These are phyloP conservation scores for Urocolius indicus DNA, from an alignment of 2,113 vertebrate genomes.

Conservation along the genomic window DNA sequence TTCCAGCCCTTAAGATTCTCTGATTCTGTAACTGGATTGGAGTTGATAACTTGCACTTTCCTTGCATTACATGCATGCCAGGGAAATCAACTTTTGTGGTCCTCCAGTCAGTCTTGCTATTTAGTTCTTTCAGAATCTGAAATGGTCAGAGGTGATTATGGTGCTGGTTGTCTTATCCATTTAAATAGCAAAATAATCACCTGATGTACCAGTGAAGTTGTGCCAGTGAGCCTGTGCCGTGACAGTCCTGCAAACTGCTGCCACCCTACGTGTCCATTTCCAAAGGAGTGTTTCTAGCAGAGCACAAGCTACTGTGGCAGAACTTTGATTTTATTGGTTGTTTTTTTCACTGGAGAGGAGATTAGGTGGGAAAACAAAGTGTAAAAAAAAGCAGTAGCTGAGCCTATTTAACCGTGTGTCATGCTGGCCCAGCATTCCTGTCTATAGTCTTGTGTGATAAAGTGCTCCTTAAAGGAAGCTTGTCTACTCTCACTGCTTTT, in stretches of 20 bases:
- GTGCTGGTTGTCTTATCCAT: not conserved
- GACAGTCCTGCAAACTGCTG: not conserved
- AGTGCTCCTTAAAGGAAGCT: not conserved
- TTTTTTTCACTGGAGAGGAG: not conserved
- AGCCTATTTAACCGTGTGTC: not conserved
- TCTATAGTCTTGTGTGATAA: not conserved
- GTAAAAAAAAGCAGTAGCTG: not conserved
- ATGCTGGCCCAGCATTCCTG: not conserved
- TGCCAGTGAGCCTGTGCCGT: not conserved
- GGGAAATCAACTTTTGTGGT: not conserved
- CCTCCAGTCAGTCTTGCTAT: not conserved
- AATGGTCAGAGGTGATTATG: not conserved
- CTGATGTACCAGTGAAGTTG: accelerated
- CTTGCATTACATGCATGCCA: not conserved
- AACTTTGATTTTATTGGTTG: not conserved
- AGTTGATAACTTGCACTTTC: not conserved
- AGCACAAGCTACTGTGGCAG: not conserved
- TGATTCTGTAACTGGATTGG: not conserved
- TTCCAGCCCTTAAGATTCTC: too few relatives aligned
- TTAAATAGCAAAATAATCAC: not conserved
- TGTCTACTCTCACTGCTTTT: not conserved
- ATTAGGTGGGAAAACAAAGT: not conserved
- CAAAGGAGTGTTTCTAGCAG: not conserved
- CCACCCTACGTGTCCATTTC: not conserved
- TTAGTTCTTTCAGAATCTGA: not conserved